These are phyloP conservation scores for Zapornia atra DNA, from an alignment of 2,113 vertebrate genomes.

Conservation along the genomic window DNA sequence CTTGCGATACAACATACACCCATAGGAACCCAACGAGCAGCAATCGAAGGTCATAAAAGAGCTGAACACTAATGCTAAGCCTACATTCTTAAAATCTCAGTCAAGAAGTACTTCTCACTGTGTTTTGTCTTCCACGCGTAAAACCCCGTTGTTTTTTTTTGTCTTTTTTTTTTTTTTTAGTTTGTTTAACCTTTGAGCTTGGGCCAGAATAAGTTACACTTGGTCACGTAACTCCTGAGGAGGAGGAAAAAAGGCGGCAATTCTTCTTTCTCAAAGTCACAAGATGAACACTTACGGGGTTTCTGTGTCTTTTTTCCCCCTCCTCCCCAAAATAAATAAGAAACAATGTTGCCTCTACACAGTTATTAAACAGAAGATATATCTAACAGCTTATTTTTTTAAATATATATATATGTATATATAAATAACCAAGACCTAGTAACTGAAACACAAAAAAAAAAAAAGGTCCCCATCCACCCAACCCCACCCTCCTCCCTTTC, in stretches of 20 bases:
- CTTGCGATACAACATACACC: slow-evolving; percentile 83
- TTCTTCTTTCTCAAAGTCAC: slow-evolving; percentile 58
- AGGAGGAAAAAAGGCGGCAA: slow-evolving; percentile 64
- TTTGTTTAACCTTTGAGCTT: slow-evolving; percentile 71
- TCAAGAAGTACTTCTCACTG: slow-evolving; percentile 75
- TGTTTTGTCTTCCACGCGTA: slow-evolving; percentile 72
- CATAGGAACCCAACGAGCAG: slow-evolving; percentile 89
- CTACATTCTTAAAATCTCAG: slow-evolving; percentile 92
- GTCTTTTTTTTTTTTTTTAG: not conserved
- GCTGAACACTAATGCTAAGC: slow-evolving; percentile 87
- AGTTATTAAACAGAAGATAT: slow-evolving; percentile 88
- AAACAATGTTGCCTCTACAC: slow-evolving; percentile 78
- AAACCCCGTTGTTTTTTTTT: slow-evolving; percentile 15
- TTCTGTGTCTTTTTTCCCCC: slow-evolving; percentile 68
- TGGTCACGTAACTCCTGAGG: slow-evolving; percentile 80
- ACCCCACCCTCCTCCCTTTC: slow-evolving; percentile 42
- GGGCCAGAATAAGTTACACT: slow-evolving; percentile 78
- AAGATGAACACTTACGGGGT: slow-evolving; percentile 65
- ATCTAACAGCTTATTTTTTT: slow-evolving; percentile 79
- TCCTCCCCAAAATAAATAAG: slow-evolving; percentile 71
- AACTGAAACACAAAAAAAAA: slow-evolving; percentile 76
- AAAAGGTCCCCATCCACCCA: slow-evolving; percentile 63
- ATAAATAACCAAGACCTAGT: slow-evolving; percentile 87
- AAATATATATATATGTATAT: slow-evolving; percentile 78
- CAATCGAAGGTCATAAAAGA: slow-evolving; percentile 86